Evolutionary conservation across 1,140 invertebrate species (phyloP).

Genomic region (Atopsyche davidsoni): DNA sequence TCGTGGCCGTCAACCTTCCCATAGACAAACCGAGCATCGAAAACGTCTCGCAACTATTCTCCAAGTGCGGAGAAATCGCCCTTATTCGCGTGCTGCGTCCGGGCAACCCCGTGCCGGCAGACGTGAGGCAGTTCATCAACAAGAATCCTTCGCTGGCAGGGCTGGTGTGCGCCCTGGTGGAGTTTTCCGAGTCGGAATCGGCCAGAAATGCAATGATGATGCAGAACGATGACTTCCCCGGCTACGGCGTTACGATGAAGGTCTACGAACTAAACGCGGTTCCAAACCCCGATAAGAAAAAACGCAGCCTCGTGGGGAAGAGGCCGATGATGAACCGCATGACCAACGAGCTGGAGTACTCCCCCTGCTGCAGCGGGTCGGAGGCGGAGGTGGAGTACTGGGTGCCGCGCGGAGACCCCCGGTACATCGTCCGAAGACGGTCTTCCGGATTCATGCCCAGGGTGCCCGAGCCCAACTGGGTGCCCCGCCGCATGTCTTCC

Average conservation of each 20-base stretch:
- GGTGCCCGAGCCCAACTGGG: slow-evolving; percentile 54
- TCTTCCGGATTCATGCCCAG: slow-evolving; percentile 52
- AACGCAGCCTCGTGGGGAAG: slow-evolving; percentile 45
- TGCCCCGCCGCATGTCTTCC: slow-evolving; percentile 54
- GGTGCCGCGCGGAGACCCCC: slow-evolving; percentile 43
- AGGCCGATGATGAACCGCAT: slow-evolving; percentile 35
- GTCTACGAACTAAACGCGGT: slow-evolving; percentile 55
- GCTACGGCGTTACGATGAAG: slow-evolving; percentile 40
- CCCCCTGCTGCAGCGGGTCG: slow-evolving; percentile 61
- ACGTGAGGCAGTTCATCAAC: slow-evolving; percentile 81
- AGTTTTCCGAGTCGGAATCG: slow-evolving; percentile 81
- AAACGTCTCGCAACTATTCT: slow-evolving; percentile 81
- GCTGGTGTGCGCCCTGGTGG: slow-evolving; percentile 79
- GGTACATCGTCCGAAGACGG: slow-evolving; percentile 44
- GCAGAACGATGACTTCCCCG: slow-evolving; percentile 42
- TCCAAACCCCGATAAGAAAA: slow-evolving; percentile 52
- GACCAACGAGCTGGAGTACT: slow-evolving; percentile 46
- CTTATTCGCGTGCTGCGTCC: slow-evolving; percentile 78
- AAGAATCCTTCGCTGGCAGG: slow-evolving; percentile 83
- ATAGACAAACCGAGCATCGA: slow-evolving; percentile 79
- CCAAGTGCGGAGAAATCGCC: slow-evolving; percentile 80
- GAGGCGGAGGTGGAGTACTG: slow-evolving; percentile 58
- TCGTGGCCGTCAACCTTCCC: slow-evolving; percentile 80
- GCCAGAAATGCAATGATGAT: slow-evolving; percentile 73
- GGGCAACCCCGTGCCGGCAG: slow-evolving; percentile 79